Conservation (phyloP, 1,140 invertebrate genomes). For the Conus betulinus region DNA sequence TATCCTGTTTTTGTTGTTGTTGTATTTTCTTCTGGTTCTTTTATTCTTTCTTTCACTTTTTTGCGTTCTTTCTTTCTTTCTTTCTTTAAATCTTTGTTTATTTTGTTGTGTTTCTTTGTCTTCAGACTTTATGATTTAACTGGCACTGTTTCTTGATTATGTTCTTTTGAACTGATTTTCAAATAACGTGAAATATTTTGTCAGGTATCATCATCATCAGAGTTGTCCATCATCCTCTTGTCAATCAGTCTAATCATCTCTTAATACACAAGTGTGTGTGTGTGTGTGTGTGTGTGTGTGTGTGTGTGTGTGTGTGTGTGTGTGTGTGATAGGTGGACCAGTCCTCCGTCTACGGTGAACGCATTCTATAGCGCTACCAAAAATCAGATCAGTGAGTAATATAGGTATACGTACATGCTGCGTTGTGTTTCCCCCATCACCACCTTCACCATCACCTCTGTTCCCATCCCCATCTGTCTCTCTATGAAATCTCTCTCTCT, state of each 20-base stretch:
- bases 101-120: not conserved
- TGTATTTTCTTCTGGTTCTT: not conserved
- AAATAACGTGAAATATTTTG: too few species aligned
- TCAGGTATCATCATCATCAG: too few species aligned
- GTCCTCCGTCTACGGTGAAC: constrained; percentile 61
- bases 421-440: too few species aligned
- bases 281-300: too few species aligned
- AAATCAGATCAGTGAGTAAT: constrained; percentile 64
- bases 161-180: too few species aligned
- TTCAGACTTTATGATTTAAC: too few species aligned
- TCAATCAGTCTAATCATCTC: too few species aligned
- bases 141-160: too few species aligned
- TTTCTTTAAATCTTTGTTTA: not conserved
- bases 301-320: not conserved
- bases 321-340: constrained; percentile 56
- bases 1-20: not conserved
- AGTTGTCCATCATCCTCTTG: too few species aligned
- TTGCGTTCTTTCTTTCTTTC: not conserved
- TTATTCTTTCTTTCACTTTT: not conserved
- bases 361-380: constrained; percentile 61
- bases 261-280: too few species aligned
- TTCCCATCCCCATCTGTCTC: not conserved
- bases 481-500: not conserved
- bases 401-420: too few species aligned
- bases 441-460: not conserved